A percentile compares a stretch with the other conserved stretches of the same genome.
Evolutionary conservation across 2,113 vertebrate genomes (phyloP).

Genomic region (Galemys pyrenaicus): DNA sequence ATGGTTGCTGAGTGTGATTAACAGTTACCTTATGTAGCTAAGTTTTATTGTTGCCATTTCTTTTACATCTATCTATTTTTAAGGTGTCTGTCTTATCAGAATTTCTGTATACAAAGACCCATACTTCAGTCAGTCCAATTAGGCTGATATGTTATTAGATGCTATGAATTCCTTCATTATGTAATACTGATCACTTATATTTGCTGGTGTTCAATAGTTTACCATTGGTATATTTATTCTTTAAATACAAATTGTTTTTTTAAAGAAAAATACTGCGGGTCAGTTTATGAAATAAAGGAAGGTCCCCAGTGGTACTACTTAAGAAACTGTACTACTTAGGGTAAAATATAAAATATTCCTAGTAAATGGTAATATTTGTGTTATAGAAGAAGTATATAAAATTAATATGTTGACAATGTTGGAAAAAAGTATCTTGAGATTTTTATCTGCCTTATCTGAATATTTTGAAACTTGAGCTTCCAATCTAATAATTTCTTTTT

Average conservation of each 20-base stretch:
- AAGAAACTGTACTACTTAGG: constrained; percentile 19
- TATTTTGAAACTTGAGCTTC: constrained; percentile 51
- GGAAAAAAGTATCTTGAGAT: background rate
- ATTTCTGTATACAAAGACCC: background rate
- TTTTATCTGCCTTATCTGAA: constrained; percentile 42
- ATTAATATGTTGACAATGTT: background rate
- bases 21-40: background rate
- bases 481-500: constrained; percentile 16
- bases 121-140: background rate
- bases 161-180: background rate
- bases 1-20: background rate
- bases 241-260: constrained; percentile 47
- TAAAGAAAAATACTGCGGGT: constrained; percentile 67
- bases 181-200: constrained; percentile 24
- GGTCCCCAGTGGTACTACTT: background rate
- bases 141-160: background rate
- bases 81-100: background rate
- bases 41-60: background rate
- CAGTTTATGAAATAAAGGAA: constrained; percentile 70
- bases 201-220: background rate
- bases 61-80: background rate
- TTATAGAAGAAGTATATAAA: constrained; percentile 48
- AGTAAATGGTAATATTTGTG: constrained; percentile 60
- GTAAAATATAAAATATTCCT: constrained; percentile 47
- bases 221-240: constrained; percentile 56